phyloP scores from a whole-genome alignment of 2,113 vertebrate genomes.

The Notothenia coriiceps region DNA sequence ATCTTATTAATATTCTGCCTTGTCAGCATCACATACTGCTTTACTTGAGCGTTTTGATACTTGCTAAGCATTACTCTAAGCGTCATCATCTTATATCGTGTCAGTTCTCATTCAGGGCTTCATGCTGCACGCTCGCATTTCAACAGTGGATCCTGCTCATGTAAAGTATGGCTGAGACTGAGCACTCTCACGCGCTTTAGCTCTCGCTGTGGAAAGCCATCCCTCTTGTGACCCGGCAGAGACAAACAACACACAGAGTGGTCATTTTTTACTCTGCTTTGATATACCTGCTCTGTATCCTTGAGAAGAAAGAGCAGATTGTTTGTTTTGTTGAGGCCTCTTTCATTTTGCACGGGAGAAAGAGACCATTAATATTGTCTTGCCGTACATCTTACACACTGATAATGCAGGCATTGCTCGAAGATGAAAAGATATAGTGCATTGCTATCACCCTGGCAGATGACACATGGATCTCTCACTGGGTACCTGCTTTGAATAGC shows the following conservation, averaged over 20 bases:
- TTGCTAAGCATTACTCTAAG: conserved; percentile 64
- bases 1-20: conserved; percentile 72
- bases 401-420: conserved; percentile 84
- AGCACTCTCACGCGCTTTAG: conserved; percentile 12
- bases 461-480: conserved; percentile 76
- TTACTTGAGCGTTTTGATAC: conserved; percentile 64
- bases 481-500: conserved; percentile 67
- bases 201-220: conserved; percentile 52
- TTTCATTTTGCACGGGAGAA: conserved; percentile 78
- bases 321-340: conserved; percentile 82
- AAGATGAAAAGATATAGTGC: conserved; percentile 84
- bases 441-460: conserved; percentile 81
- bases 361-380: conserved; percentile 83
- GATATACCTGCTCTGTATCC: conserved; percentile 80
- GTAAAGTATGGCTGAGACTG: conserved; percentile 40
- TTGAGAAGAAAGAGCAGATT: conserved; percentile 80
- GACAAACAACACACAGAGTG: conserved; percentile 66
- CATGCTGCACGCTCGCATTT: conserved; percentile 44
- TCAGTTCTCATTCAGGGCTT: conserved; percentile 57
- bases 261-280: conserved; percentile 81
- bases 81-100: conserved; percentile 59
- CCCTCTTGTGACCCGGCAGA: conserved; percentile 67
- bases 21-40: conserved; percentile 66
- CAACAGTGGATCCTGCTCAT: conserved; percentile 29
- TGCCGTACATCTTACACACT: conserved; percentile 80